Conservation (phyloP, 2,797 vertebrate genomes). For the Rhyacichthys aspro region DNA sequence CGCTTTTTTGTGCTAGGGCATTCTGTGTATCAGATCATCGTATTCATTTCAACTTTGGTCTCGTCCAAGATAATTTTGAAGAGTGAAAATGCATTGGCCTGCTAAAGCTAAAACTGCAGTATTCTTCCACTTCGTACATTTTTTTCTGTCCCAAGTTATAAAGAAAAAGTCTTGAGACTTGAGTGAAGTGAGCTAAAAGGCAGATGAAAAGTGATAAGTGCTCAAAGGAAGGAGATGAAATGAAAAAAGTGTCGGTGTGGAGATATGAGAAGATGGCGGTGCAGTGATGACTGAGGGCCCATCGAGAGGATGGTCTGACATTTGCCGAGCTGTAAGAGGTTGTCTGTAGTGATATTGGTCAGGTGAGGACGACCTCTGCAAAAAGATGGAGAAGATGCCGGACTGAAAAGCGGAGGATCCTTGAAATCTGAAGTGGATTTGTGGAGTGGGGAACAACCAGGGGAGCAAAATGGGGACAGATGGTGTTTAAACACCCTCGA, state of each 20-base stretch:
- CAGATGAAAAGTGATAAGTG: not conserved
- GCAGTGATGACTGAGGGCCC: constrained; percentile 23
- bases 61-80: no score
- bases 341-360: constrained; percentile 18
- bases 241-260: not conserved
- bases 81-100: no score
- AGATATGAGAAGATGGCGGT: not conserved
- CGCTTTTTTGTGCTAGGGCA: no score
- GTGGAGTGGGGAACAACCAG: constrained; percentile 20
- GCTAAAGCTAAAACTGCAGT: no score
- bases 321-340: constrained; percentile 19
- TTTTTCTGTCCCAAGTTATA: not conserved
- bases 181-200: not conserved
- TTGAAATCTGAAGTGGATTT: constrained; percentile 56
- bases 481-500: constrained; percentile 59
- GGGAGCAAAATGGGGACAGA: constrained; percentile 47
- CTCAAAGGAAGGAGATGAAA: constrained; percentile 2
- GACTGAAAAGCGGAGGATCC: constrained; percentile 26
- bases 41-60: no score
- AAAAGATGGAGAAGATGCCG: constrained; percentile 27
- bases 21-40: no score
- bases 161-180: not conserved
- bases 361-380: constrained; percentile 27
- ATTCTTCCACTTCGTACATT: no score
- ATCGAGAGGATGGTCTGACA: constrained; percentile 39